Evolutionary conservation across 2,888 invertebrate genomes (phyloP).

Genomic region (Drosophila affinis): DNA sequence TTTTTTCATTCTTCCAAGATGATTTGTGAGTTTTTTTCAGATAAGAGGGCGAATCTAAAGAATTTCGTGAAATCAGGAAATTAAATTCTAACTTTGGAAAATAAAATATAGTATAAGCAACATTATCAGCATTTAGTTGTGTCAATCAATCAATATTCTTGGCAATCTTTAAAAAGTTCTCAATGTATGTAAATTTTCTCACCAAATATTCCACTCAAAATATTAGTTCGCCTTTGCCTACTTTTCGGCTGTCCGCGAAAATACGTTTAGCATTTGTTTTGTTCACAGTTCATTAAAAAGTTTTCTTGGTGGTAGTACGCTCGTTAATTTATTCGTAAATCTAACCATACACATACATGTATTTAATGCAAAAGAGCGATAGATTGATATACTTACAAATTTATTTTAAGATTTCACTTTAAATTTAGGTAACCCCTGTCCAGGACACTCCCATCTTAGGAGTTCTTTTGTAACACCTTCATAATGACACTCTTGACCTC

Average conservation of each 20-base stretch:
- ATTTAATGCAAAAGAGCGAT: conserved; percentile 9
- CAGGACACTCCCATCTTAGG: conserved; percentile 84
- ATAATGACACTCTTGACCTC: conserved; percentile 96
- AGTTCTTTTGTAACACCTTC: conserved; percentile 90
- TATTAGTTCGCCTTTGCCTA: conserved; percentile 27
- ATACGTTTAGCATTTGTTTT: background rate
- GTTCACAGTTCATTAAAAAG: conserved; percentile 40
- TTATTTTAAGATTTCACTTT: background rate
- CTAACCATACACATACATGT: conserved; percentile 15
- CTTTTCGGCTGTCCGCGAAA: conserved; percentile 28
- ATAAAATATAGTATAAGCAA: background rate
- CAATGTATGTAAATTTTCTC: background rate
- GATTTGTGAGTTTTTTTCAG: conserved; percentile 5
- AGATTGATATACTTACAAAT: no score
- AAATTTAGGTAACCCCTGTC: background rate
- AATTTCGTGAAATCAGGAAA: conserved; percentile 29
- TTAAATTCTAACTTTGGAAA: background rate
- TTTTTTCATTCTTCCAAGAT: conserved; percentile 12
- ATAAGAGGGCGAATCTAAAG: background rate
- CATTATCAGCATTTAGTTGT: conserved; percentile 2
- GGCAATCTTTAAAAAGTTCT: background rate
- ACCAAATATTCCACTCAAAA: conserved; percentile 1
- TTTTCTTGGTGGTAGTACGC: background rate
- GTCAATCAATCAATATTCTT: conserved; percentile 7
- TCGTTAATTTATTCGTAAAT: conserved; percentile 7